phyloP scores from a whole-genome alignment of 2,888 invertebrate genomes.

The Caenorhabditis macrosperma region DNA sequence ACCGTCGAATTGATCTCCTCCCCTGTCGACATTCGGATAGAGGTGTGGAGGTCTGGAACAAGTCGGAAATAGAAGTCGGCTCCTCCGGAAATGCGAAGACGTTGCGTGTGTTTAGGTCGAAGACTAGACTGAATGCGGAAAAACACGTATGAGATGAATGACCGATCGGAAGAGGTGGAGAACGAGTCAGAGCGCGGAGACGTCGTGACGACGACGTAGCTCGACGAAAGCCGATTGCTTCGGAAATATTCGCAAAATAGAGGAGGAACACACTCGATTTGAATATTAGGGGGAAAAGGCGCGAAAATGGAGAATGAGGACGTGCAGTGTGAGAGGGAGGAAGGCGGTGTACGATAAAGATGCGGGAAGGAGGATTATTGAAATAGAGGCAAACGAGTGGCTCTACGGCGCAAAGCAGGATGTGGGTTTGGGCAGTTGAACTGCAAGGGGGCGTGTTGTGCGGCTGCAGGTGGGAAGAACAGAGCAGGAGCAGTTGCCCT shows the following conservation, averaged over 20 bases:
- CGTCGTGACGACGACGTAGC: not conserved
- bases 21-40: not conserved
- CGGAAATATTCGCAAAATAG: not conserved
- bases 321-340: conserved; percentile 1
- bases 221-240: not conserved
- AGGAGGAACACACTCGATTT: not conserved
- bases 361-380: conserved; percentile 11
- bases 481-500: too few species aligned
- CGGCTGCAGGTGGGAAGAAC: too few species aligned
- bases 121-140: conserved; percentile 1
- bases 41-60: not conserved
- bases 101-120: conserved; percentile 11
- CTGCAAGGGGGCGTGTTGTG: too few species aligned
- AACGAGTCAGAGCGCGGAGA: not conserved
- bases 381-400: not conserved
- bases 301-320: conserved; percentile 18
- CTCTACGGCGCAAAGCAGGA: not conserved
- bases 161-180: not conserved
- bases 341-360: conserved; percentile 7
- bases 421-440: not conserved
- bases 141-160: not conserved
- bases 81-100: conserved; percentile 1
- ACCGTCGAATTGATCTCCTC: conserved; percentile 36
- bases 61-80: not conserved
- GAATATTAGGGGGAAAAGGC: not conserved